Percentiles rank a stretch among this genome's conserved stretches.
These are phyloP conservation scores for Porites lobata DNA, from an alignment of 92 coral and sea anemone genomes.

Conservation along the genomic window DNA sequence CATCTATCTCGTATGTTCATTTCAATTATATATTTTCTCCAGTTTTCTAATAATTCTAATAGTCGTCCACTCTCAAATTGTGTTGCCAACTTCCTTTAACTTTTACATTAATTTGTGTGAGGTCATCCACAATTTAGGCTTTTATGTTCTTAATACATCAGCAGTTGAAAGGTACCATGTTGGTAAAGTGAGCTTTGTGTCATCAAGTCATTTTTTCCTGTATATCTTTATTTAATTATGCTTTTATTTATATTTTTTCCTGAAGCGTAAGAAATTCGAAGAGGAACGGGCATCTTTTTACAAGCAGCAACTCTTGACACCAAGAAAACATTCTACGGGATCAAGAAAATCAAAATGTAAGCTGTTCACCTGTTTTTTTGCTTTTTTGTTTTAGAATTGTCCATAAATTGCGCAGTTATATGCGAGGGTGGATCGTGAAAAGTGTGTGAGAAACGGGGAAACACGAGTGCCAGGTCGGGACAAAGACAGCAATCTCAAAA, in stretches of 20 bases:
- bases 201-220: too few species aligned
- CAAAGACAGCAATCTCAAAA: neutral
- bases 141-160: too few species aligned
- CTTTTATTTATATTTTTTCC: neutral
- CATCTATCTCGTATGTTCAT: too few species aligned
- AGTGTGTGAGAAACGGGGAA: too few species aligned
- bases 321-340: constrained; percentile 65
- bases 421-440: too few species aligned
- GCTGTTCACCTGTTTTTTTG: neutral
- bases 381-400: neutral
- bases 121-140: too few species aligned
- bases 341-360: constrained; percentile 71
- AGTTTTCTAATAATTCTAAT: too few species aligned
- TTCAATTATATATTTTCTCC: too few species aligned
- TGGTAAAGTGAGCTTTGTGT: neutral
- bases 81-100: too few species aligned
- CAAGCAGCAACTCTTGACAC: constrained; percentile 87
- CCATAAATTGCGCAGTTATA: neutral
- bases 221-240: neutral
- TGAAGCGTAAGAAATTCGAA: constrained; percentile 93
- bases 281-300: constrained; percentile 88
- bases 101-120: too few species aligned
- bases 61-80: too few species aligned
- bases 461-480: too few species aligned
- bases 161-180: neutral